A percentile compares a stretch with the other conserved stretches of the same genome.
Conservation (phyloP, 2,797 vertebrate species). For the Melanotaenia parkinsoni region DNA sequence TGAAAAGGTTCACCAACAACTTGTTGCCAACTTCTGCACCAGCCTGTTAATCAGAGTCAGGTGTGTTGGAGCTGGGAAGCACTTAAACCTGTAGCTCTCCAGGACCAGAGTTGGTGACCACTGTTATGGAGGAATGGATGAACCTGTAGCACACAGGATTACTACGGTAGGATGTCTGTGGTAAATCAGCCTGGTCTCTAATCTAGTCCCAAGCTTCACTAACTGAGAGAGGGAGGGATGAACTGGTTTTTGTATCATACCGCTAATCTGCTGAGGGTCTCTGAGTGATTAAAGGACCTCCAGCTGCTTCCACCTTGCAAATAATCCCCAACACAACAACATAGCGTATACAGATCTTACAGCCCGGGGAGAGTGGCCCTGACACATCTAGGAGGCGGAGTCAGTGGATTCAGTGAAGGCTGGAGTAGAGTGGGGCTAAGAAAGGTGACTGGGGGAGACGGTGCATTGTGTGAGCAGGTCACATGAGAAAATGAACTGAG, state of each 20-base stretch:
- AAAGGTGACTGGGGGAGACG: slow-evolving; percentile 2
- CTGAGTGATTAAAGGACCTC: slow-evolving; percentile 48
- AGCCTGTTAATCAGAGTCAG: no score
- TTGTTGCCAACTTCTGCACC: no score
- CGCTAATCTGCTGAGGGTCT: slow-evolving; percentile 61
- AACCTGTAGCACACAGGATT: background rate
- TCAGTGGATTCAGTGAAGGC: slow-evolving; percentile 29
- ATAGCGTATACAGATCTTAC: no score
- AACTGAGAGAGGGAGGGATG: slow-evolving; percentile 2
- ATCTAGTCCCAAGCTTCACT: slow-evolving; percentile 52
- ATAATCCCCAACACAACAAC: background rate
- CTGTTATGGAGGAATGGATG: background rate
- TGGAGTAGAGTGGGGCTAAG: slow-evolving; percentile 12
- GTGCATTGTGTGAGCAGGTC: no score
- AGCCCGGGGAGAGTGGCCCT: background rate
- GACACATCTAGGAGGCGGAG: background rate
- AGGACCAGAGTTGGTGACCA: no score
- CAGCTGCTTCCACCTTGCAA: slow-evolving; percentile 41
- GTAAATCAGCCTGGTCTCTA: slow-evolving; percentile 37
- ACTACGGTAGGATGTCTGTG: slow-evolving; percentile 13
- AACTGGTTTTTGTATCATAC: slow-evolving; percentile 33
- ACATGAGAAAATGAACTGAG: no score
- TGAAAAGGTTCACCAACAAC: no score
- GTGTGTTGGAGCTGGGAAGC: no score
- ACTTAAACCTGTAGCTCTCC: no score